A percentile compares a stretch with the other conserved stretches of the same genome.
phyloP scores from a whole-genome alignment of 2,888 invertebrate species.

The Caenorhabditis panamensis region DNA sequence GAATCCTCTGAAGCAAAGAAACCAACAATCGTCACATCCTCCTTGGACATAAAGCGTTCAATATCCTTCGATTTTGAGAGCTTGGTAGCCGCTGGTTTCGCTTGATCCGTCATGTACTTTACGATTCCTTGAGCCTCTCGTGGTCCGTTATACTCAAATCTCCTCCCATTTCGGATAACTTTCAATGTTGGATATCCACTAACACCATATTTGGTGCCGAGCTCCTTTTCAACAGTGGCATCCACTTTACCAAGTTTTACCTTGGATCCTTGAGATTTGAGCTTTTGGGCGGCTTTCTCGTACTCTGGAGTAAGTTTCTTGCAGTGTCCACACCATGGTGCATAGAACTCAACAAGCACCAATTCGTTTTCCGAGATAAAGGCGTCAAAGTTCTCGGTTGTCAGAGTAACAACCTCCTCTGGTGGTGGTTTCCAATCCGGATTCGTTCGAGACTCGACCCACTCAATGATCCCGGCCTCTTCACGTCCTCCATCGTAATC shows the following conservation, averaged over 20 bases:
- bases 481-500: constrained; percentile 84
- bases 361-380: constrained; percentile 82
- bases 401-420: constrained; percentile 83
- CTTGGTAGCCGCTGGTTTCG: constrained; percentile 82
- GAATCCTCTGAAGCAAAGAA: constrained; percentile 83
- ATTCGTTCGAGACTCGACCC: constrained; percentile 83
- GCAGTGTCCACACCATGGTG: constrained; percentile 84
- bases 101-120: constrained; percentile 83
- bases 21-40: constrained; percentile 83
- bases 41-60: constrained; percentile 81
- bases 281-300: constrained; percentile 83
- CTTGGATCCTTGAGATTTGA: constrained; percentile 68
- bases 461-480: constrained; percentile 83
- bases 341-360: constrained; percentile 84
- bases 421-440: constrained; percentile 84
- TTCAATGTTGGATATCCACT: constrained; percentile 84
- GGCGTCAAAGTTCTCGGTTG: constrained; percentile 83
- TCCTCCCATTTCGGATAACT: constrained; percentile 83
- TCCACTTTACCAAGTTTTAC: constrained; percentile 84
- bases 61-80: constrained; percentile 82
- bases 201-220: constrained; percentile 83
- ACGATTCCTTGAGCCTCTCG: constrained; percentile 83
- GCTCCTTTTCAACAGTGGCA: constrained; percentile 83
- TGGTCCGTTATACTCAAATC: constrained; percentile 84
- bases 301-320: constrained; percentile 83